Evolutionary conservation across 2,113 vertebrate genomes (phyloP).

Genomic region (Symphodus melops): DNA sequence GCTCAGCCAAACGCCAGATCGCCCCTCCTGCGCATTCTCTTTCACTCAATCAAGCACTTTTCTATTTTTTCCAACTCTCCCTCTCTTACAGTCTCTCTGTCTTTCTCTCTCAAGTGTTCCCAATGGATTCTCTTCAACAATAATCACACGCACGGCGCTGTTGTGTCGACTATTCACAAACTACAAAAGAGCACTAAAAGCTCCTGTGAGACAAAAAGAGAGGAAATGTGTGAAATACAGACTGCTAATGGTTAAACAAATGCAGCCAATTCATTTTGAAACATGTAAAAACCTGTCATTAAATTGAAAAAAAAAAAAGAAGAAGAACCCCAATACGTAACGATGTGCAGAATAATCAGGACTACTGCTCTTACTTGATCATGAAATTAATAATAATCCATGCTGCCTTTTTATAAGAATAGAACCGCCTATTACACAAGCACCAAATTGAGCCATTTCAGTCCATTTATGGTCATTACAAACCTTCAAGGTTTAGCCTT

Average conservation of each 20-base stretch:
- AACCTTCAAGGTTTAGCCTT: not conserved
- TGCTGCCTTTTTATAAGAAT: conserved; percentile 17
- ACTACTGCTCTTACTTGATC: conserved; percentile 12
- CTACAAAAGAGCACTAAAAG: conserved; percentile 48
- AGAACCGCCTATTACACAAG: conserved; percentile 23
- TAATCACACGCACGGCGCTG: conserved; percentile 41
- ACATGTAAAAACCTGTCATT: conserved; percentile 7
- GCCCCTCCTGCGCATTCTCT: conserved; percentile 18
- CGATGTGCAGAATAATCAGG: conserved; percentile 7
- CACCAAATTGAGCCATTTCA: conserved; percentile 1
- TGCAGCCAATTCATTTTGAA: conserved; percentile 16
- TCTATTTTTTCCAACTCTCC: not conserved
- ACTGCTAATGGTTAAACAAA: conserved; percentile 9
- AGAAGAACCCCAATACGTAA: not conserved
- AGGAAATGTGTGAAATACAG: conserved; percentile 54
- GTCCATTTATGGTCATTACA: too few relatives aligned
- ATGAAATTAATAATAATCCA: conserved; percentile 6
- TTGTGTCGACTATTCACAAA: conserved; percentile 37
- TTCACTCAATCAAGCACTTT: conserved; percentile 23
- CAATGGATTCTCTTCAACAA: conserved; percentile 32
- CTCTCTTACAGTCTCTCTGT: conserved; percentile 5
- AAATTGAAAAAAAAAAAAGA: not conserved
- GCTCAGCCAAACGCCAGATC: conserved; percentile 41
- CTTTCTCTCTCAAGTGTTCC: conserved; percentile 58
- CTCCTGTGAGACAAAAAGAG: conserved; percentile 56